Conservation (phyloP, 2,113 vertebrate species). For the Lepidothrix coronata region DNA sequence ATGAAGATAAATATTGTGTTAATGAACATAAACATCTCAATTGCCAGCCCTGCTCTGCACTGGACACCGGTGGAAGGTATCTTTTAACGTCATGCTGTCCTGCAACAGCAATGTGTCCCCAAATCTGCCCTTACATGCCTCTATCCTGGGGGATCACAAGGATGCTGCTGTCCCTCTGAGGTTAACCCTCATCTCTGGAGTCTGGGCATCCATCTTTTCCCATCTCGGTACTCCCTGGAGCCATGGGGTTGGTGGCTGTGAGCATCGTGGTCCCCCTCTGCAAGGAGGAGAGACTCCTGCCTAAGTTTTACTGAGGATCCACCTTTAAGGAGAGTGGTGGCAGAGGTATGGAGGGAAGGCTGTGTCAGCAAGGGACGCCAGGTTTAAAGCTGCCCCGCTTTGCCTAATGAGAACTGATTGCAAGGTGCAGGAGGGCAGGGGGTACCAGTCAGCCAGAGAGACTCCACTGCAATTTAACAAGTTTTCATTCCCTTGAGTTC, state of each 20-base stretch:
- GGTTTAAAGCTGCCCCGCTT: background rate
- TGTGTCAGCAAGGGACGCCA: background rate
- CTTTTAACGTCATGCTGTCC: background rate
- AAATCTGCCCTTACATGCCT: background rate
- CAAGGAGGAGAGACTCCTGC: background rate
- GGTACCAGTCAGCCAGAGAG: constrained; percentile 38
- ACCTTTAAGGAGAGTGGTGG: background rate
- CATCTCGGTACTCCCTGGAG: background rate
- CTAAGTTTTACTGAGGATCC: background rate
- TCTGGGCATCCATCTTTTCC: rapidly evolving
- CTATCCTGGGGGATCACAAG: rapidly evolving
- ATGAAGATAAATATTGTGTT: background rate
- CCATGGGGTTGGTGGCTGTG: background rate
- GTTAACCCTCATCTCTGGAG: background rate
- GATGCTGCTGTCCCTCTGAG: background rate
- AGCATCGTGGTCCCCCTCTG: background rate
- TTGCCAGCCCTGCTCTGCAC: background rate
- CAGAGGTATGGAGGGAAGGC: background rate
- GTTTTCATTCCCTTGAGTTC: constrained; percentile 57
- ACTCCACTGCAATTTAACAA: constrained; percentile 46
- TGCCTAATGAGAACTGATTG: constrained; percentile 1
- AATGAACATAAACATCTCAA: background rate
- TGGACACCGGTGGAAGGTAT: background rate
- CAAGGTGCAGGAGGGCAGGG: constrained; percentile 7
- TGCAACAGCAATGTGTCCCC: background rate